Conservation (phyloP, 2,113 vertebrate species). For the Hiodon alosoides region DNA sequence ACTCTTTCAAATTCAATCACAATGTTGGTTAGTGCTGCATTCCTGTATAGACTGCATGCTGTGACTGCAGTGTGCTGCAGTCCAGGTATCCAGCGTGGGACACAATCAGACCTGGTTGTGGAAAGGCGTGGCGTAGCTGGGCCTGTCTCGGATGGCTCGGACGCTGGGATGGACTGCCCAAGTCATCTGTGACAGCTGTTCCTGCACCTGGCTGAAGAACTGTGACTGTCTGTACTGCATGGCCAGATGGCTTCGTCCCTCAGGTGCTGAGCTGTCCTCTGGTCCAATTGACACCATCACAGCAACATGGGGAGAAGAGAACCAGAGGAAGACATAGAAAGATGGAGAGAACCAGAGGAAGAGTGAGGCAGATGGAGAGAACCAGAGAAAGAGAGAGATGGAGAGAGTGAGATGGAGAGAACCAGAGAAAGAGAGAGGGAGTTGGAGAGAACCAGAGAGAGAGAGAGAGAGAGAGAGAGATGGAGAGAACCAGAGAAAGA, state of each 20-base stretch:
- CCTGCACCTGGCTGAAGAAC: constrained; percentile 37
- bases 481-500: too few relatives aligned
- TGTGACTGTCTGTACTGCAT: constrained; percentile 48
- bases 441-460: too few relatives aligned
- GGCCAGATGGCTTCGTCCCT: constrained; percentile 40
- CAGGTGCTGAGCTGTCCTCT: constrained; percentile 3
- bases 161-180: not conserved
- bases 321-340: too few relatives aligned
- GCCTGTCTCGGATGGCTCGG: constrained; percentile 10
- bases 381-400: too few relatives aligned
- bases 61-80: not conserved
- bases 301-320: not conserved
- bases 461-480: too few relatives aligned
- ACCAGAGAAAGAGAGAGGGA: too few relatives aligned
- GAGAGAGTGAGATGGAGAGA: too few relatives aligned
- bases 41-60: too few relatives aligned
- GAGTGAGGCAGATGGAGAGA: too few relatives aligned
- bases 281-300: constrained; percentile 11
- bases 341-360: too few relatives aligned
- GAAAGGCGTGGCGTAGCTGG: constrained; percentile 58
- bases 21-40: not conserved
- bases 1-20: not conserved
- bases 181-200: constrained; percentile 48
- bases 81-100: not conserved
- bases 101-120: constrained; percentile 54